phyloP scores from a whole-genome alignment of 2,888 invertebrate genomes.

The Chymomyza amoena region DNA sequence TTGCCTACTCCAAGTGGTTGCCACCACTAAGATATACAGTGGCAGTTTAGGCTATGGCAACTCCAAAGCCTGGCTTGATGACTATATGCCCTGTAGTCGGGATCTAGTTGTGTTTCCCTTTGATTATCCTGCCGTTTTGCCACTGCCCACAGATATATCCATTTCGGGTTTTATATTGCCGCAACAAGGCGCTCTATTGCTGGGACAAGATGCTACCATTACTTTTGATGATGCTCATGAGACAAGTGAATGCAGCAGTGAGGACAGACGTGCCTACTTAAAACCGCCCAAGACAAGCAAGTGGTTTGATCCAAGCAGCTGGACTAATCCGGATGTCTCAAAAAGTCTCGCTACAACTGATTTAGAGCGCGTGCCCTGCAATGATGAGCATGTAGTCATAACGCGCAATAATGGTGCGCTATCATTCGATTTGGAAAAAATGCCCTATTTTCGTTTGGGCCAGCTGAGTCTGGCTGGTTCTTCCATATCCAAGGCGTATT shows the following conservation, averaged over 20 bases:
- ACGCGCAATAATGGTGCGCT: conserved; percentile 55
- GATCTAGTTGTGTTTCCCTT: conserved; percentile 75
- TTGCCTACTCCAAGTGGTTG: neutral
- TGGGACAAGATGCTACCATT: conserved; percentile 65
- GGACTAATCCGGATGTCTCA: conserved; percentile 48
- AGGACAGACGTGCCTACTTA: conserved; percentile 54
- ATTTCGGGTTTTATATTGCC: conserved; percentile 69
- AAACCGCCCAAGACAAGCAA: conserved; percentile 55
- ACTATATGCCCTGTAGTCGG: conserved; percentile 65
- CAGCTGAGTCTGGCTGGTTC: conserved; percentile 72
- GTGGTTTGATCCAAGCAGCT: conserved; percentile 77
- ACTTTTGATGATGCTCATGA: conserved; percentile 43
- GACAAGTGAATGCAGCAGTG: conserved; percentile 55
- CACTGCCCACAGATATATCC: conserved; percentile 59
- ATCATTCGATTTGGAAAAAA: conserved; percentile 73
- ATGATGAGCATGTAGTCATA: conserved; percentile 73
- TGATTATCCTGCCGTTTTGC: conserved; percentile 67
- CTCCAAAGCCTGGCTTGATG: conserved; percentile 66
- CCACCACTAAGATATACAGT: conserved; percentile 62
- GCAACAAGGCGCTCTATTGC: conserved; percentile 66
- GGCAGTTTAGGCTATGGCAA: conserved; percentile 61
- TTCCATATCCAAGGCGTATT: conserved; percentile 63
- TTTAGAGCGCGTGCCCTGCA: conserved; percentile 75
- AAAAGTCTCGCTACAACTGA: conserved; percentile 55
- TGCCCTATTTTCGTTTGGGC: conserved; percentile 67